These are phyloP conservation scores for Pollachius pollachius DNA, from an alignment of 2,113 vertebrate genomes.

Conservation along the genomic window DNA sequence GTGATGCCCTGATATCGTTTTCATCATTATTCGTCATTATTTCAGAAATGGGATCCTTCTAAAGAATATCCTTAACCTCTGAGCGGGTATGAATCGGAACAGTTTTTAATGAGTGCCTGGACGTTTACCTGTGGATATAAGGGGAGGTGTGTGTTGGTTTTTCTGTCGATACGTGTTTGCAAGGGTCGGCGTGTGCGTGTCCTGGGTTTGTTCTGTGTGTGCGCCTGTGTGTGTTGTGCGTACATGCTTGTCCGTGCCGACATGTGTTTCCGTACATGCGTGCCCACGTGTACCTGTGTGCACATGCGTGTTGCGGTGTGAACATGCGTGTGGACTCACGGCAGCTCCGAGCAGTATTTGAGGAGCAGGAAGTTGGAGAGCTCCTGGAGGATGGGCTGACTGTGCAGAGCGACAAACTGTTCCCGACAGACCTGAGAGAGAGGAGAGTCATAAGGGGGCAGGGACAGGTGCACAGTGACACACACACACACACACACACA, in stretches of 20 bases:
- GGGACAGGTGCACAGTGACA: background rate
- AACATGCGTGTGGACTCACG: conserved; percentile 58
- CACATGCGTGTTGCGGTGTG: conserved; percentile 7
- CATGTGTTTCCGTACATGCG: no score
- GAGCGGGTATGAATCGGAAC: no score
- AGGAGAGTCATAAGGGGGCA: conserved; percentile 4
- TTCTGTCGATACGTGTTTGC: no score
- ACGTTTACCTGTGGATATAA: no score
- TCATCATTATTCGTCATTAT: no score
- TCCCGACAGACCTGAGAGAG: conserved; percentile 85
- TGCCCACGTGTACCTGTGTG: conserved; percentile 1
- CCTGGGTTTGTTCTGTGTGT: background rate
- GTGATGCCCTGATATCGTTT: no score
- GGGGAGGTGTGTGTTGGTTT: no score
- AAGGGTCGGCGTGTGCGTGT: no score
- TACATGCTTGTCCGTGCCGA: background rate
- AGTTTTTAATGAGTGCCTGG: no score
- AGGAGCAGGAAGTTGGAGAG: conserved; percentile 83
- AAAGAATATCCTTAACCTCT: no score
- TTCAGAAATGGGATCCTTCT: no score
- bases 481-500: background rate
- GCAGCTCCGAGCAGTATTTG: conserved; percentile 74
- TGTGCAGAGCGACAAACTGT: conserved; percentile 90
- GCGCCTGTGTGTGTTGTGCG: no score
- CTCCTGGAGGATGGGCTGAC: conserved; percentile 86